Percentiles rank a stretch among this genome's conserved stretches.
Evolutionary conservation across 2,113 vertebrate species (phyloP).

Genomic region (Cricetomys ansorgei): DNA sequence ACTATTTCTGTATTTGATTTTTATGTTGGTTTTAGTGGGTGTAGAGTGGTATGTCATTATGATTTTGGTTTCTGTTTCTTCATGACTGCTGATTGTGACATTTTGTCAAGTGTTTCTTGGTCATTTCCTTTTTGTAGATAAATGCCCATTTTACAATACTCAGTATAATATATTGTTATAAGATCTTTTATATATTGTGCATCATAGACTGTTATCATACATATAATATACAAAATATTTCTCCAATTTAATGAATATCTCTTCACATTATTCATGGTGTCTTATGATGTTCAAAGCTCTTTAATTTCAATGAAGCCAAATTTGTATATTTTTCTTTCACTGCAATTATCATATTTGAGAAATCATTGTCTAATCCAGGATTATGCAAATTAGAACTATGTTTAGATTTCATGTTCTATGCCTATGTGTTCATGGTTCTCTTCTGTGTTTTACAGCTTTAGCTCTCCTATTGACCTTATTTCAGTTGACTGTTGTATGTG

Average conservation of each 20-base stretch:
- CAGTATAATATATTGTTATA: not conserved
- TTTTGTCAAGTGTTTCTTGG: not conserved
- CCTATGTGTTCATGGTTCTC: not conserved
- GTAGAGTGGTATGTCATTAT: not conserved
- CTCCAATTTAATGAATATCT: not conserved
- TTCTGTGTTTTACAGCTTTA: not conserved
- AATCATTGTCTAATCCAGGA: not conserved
- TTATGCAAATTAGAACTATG: not conserved
- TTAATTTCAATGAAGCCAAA: not conserved
- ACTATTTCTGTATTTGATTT: not conserved
- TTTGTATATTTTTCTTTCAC: not conserved
- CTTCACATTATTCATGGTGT: not conserved
- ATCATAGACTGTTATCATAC: not conserved
- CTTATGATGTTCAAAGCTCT: not conserved
- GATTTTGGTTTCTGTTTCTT: conserved; percentile 8
- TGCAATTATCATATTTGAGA: not conserved
- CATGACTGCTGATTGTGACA: not conserved
- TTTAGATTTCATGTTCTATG: not conserved
- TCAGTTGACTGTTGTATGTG: not conserved
- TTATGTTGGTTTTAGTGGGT: not conserved
- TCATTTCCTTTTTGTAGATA: not conserved
- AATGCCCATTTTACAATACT: not conserved
- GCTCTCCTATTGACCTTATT: not conserved
- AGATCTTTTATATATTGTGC: not conserved
- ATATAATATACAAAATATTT: conserved; percentile 11